phyloP scores from a whole-genome alignment of 2,888 invertebrate genomes.

The Eledone cirrhosa region DNA sequence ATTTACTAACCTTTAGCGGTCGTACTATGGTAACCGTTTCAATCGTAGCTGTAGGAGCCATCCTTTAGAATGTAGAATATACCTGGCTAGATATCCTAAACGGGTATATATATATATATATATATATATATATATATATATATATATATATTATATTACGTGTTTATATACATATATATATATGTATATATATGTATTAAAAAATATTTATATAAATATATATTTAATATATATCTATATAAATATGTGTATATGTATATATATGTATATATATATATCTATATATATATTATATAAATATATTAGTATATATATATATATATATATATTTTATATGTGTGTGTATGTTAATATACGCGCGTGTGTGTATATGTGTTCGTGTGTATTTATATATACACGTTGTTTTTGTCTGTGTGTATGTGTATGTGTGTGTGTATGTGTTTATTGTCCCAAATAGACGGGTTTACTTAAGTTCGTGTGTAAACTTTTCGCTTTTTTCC shows the following conservation, averaged over 20 bases:
- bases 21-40: constrained; percentile 66
- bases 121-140: background rate
- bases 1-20: constrained; percentile 63
- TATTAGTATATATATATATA: background rate
- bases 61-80: constrained; percentile 9
- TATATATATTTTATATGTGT: background rate
- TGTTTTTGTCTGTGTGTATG: no score
- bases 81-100: background rate
- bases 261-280: background rate
- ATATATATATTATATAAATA: background rate
- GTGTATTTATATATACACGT: background rate
- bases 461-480: no score
- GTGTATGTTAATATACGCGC: background rate
- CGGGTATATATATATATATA: background rate
- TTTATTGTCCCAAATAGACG: no score
- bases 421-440: no score
- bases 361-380: background rate
- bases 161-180: background rate
- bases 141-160: background rate
- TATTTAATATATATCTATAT: background rate
- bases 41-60: constrained; percentile 50
- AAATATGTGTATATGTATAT: background rate
- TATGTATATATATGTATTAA: background rate
- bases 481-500: no score
- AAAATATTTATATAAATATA: background rate